phyloP scores from a whole-genome alignment of 2,797 vertebrate species.

The Rhinoraja longicauda region DNA sequence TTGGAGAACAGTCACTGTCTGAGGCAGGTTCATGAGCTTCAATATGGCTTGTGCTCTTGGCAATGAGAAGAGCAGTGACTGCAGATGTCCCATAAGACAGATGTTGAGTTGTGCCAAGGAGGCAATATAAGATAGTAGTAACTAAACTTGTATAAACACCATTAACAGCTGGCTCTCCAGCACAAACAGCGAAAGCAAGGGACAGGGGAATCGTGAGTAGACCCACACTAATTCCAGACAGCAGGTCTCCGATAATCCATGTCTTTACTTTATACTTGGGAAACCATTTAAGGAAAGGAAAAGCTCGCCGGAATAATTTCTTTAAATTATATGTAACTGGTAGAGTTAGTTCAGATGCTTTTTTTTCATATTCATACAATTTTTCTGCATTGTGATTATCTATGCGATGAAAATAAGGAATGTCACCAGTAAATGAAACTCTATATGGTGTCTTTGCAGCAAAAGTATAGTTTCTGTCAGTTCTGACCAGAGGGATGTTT shows the following conservation, averaged over 20 bases:
- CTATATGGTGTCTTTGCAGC: neutral
- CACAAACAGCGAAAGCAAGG: constrained; percentile 17
- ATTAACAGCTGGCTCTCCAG: constrained; percentile 21
- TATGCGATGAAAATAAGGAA: constrained; percentile 34
- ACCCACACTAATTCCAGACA: constrained; percentile 32
- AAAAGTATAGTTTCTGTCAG: neutral
- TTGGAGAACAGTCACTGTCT: constrained; percentile 9
- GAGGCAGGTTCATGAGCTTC: neutral
- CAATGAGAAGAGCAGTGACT: constrained; percentile 17
- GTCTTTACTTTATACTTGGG: neutral
- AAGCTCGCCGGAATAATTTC: neutral
- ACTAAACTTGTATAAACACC: constrained; percentile 32
- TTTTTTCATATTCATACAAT: constrained; percentile 22
- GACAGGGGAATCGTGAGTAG: constrained; percentile 19
- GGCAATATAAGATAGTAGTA: constrained; percentile 18
- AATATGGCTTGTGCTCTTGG: neutral
- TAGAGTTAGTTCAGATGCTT: constrained; percentile 29
- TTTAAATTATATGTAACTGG: constrained; percentile 18
- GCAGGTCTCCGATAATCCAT: constrained; percentile 21
- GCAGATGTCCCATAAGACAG: constrained; percentile 26
- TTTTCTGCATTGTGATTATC: constrained; percentile 27
- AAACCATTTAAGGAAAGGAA: constrained; percentile 15
- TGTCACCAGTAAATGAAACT: constrained; percentile 11
- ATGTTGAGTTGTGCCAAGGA: constrained; percentile 28
- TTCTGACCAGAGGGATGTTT: constrained; percentile 34